A percentile compares a stretch with the other conserved stretches of the same genome.
Evolutionary conservation across 1,140 invertebrate species (phyloP).

Genomic region (Calliopsis andreniformis): DNA sequence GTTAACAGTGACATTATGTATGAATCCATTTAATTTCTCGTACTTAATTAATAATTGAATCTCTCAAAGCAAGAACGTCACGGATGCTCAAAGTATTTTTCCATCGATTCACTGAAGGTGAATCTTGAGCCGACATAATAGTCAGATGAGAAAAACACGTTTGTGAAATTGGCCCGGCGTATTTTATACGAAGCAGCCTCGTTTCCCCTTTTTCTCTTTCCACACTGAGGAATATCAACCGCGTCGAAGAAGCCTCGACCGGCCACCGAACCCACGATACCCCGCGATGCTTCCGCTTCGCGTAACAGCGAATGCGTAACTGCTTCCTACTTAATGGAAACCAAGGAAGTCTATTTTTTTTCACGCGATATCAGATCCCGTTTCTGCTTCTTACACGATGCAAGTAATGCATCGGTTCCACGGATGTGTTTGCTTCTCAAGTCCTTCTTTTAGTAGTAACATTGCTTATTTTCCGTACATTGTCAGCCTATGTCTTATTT

Average conservation of each 20-base stretch:
- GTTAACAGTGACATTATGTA: too few species aligned
- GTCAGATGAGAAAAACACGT: background rate
- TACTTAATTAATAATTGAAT: too few species aligned
- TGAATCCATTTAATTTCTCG: too few species aligned
- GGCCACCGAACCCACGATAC: constrained; percentile 75
- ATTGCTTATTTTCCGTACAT: too few species aligned
- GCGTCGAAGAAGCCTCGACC: constrained; percentile 60
- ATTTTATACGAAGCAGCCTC: background rate
- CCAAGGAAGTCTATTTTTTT: constrained; percentile 47
- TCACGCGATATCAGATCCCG: constrained; percentile 49
- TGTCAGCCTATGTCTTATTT: too few species aligned
- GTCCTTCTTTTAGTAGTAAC: background rate
- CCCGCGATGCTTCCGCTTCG: constrained; percentile 71
- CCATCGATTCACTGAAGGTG: background rate
- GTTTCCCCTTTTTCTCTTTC: constrained; percentile 11
- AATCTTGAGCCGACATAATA: background rate
- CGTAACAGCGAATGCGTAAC: constrained; percentile 71
- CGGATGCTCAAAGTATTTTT: too few species aligned
- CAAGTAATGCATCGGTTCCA: background rate
- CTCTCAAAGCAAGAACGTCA: too few species aligned
- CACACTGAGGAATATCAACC: constrained; percentile 25
- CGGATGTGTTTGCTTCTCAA: too few species aligned
- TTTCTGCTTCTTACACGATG: background rate
- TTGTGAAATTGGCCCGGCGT: background rate
- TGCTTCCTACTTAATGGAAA: constrained; percentile 66